Conservation (phyloP, 2,797 vertebrate genomes). For the Pitangus sulphuratus region DNA sequence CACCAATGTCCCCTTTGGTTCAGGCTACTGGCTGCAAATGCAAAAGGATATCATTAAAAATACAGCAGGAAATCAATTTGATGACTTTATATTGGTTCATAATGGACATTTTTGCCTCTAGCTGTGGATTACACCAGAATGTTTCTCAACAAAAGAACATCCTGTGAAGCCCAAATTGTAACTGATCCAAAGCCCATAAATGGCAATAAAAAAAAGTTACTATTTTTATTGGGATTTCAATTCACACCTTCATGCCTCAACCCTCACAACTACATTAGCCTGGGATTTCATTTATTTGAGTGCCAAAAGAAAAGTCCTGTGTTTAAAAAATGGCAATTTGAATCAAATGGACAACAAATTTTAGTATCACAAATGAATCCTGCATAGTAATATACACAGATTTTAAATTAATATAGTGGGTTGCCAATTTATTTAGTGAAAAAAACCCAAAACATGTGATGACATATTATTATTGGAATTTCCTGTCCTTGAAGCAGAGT, state of each 20-base stretch:
- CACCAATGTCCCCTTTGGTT: background rate
- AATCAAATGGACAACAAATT: background rate
- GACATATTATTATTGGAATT: background rate
- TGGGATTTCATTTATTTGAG: background rate
- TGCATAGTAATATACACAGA: background rate
- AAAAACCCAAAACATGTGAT: background rate
- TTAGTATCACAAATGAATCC: background rate
- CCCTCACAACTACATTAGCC: background rate
- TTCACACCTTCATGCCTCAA: background rate
- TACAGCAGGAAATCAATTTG: slow-evolving; percentile 38
- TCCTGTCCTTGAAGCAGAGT: background rate
- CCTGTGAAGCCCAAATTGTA: background rate
- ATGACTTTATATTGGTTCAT: background rate
- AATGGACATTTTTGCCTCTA: slow-evolving; percentile 3
- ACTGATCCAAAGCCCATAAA: background rate
- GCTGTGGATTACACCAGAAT: background rate
- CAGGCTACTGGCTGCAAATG: background rate
- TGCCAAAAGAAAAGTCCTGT: background rate
- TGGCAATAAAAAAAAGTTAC: background rate
- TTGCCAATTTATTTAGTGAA: background rate
- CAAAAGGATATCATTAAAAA: slow-evolving; percentile 32
- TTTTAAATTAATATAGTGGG: background rate
- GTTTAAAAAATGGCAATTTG: background rate
- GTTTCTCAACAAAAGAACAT: background rate
- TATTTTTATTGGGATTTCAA: background rate